Evolutionary conservation across 2,888 invertebrate genomes (phyloP), one percentile per base, ranked within the genome.

Genomic region (Erpobdella octoculata): DNA sequence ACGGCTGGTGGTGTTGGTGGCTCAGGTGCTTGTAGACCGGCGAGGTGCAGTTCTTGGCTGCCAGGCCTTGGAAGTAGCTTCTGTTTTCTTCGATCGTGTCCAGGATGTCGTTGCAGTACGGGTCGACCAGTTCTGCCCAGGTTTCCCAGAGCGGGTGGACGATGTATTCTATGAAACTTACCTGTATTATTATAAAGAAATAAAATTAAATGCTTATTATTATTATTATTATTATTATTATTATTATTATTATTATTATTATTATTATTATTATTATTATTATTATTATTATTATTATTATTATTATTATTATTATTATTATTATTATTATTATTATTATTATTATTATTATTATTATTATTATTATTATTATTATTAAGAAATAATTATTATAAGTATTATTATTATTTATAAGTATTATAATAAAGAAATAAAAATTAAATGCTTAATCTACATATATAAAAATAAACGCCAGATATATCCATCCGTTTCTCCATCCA

Each of bases 131-230:
- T 38, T 72, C 72, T 31, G 72, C 72, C 69, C 68, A 69, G 0
- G 69, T 68, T 33, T 72, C 72, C 72, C 72, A 72, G 6, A 72
- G 48, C 0, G 72, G 72, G 37, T 71, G 71, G 35, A 67, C 71
- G 5, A 71, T 53, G 67, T 37, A 71, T 58, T 71, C 71, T 25
- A 71, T 71, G 67, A 71, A 71, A 6, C 71, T 48, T 21, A 71
- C 71, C 71, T 71, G 21, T 15, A 46, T 3, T n/a, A 15, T 53
- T 41, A 2, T 21, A 1, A 2, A 35, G 21, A 15, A 6, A 35
- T 9, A 21, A 8, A 31, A 66, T 3, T 48, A 48, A 48, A 48
- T 48, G 18, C 3, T 48, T 48, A 25, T 48, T 48, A 48, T 48
- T 48, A 48, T 48, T 3, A 48, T 48, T 48, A 48, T 48, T 3